These are phyloP conservation scores for Bellardia pandia DNA, from an alignment of 2,888 invertebrate genomes.

Conservation along the genomic window DNA sequence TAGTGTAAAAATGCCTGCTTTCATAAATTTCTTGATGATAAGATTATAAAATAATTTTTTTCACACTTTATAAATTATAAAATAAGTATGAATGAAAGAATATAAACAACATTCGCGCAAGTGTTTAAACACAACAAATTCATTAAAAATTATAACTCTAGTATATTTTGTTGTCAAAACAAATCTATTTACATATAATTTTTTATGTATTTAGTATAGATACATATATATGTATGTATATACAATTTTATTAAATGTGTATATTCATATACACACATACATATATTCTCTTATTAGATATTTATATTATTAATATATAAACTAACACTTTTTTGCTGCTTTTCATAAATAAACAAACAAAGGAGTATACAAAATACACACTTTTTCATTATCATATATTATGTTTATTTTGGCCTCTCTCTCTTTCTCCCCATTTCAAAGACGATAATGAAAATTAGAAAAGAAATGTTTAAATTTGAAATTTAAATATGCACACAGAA, in stretches of 20 bases:
- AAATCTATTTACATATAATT: constrained; percentile 54
- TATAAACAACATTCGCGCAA: constrained; percentile 44
- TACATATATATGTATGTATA: background rate
- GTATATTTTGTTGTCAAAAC: constrained; percentile 52
- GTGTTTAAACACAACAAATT: constrained; percentile 59
- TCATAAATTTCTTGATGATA: constrained; percentile 42
- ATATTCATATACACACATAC: background rate
- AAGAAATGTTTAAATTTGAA: background rate
- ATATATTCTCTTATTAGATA: background rate
- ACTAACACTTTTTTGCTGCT: constrained; percentile 9
- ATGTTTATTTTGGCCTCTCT: background rate
- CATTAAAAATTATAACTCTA: constrained; percentile 54
- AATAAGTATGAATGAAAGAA: constrained; percentile 32
- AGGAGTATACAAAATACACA: background rate
- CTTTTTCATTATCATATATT: constrained; percentile 10
- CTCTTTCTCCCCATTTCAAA: background rate
- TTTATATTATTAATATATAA: constrained; percentile 17
- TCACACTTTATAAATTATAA: constrained; percentile 64
- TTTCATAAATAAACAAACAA: constrained; percentile 8
- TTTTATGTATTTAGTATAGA: constrained; percentile 43
- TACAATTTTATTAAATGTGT: background rate
- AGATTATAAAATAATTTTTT: constrained; percentile 57
- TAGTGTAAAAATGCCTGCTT: constrained; percentile 5
- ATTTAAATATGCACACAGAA: constrained; percentile 1
- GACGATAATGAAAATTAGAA: background rate